A percentile compares a stretch with the other conserved stretches of the same genome.
These are phyloP conservation scores for Pseudonaja textilis DNA, from an alignment of 2,113 vertebrate species.

Conservation along the genomic window DNA sequence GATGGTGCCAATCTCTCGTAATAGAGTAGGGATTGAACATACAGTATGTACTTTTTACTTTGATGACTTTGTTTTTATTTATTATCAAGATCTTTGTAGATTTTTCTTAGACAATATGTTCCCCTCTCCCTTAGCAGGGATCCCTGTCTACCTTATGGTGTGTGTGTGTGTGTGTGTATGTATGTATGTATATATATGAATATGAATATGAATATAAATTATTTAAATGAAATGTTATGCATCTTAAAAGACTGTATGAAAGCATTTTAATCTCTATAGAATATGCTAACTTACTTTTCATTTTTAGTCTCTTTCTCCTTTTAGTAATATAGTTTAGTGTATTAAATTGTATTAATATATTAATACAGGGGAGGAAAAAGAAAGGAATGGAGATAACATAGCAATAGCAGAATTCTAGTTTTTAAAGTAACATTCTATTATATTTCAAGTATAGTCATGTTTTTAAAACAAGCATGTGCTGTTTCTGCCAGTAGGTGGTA, in stretches of 20 bases:
- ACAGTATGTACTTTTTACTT: constrained; percentile 66
- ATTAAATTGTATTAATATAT: neutral
- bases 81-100: neutral
- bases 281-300: neutral
- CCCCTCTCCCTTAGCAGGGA: neutral
- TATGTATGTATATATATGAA: too few relatives aligned
- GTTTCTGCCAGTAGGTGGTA: neutral
- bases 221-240: neutral
- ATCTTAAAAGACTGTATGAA: neutral
- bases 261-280: neutral
- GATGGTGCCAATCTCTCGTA: constrained; percentile 82
- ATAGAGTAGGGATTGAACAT: constrained; percentile 64
- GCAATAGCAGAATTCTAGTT: neutral
- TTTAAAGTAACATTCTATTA: neutral
- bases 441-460: neutral
- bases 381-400: neutral
- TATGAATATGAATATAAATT: neutral
- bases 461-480: neutral
- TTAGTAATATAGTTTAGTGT: neutral
- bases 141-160: neutral
- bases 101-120: neutral
- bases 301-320: neutral
- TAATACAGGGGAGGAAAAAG: neutral
- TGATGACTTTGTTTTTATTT: neutral
- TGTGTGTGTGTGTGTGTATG: too few relatives aligned